phyloP scores from a whole-genome alignment of 2,888 invertebrate species.

The Sussaba pulchella region DNA sequence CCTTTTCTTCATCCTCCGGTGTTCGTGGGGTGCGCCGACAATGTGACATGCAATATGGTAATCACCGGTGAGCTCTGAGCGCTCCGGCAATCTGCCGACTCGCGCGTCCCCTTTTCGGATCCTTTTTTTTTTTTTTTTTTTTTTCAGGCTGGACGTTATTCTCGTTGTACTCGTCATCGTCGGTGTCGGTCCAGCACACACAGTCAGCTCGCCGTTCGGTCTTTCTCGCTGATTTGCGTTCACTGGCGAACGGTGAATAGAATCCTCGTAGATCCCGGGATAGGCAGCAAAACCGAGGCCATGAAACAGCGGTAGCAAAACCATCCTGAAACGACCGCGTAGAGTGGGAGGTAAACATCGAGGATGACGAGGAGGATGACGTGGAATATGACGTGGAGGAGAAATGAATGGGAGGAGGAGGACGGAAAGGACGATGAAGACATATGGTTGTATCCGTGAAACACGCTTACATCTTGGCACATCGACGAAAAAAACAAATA shows the following conservation, averaged over 20 bases:
- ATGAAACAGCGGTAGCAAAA: constrained; percentile 26
- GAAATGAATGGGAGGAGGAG: not conserved
- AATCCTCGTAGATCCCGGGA: constrained; percentile 74
- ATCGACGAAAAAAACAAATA: constrained; percentile 60
- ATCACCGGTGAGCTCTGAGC: constrained; percentile 74
- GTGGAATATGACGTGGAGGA: not conserved
- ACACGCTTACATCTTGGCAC: constrained; percentile 45
- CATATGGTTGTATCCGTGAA: constrained; percentile 73
- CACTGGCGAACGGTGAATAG: constrained; percentile 73
- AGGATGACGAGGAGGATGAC: constrained; percentile 10
- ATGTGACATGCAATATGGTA: constrained; percentile 81
- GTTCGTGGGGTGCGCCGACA: constrained; percentile 77
- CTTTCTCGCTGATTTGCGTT: constrained; percentile 23
- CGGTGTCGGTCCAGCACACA: constrained; percentile 42
- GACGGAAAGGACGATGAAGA: constrained; percentile 64
- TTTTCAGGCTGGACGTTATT: constrained; percentile 39
- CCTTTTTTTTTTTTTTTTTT: too few species aligned
- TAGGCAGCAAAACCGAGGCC: constrained; percentile 72
- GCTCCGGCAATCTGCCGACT: constrained; percentile 50
- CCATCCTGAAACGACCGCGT: constrained; percentile 11
- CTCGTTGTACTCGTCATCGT: constrained; percentile 48
- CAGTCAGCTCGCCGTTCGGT: constrained; percentile 14
- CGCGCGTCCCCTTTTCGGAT: constrained; percentile 58
- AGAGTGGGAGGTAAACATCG: constrained; percentile 19
- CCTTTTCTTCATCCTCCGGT: constrained; percentile 58